These are phyloP conservation scores for Burhinus bistriatus DNA, from an alignment of 2,113 vertebrate species.

Conservation along the genomic window DNA sequence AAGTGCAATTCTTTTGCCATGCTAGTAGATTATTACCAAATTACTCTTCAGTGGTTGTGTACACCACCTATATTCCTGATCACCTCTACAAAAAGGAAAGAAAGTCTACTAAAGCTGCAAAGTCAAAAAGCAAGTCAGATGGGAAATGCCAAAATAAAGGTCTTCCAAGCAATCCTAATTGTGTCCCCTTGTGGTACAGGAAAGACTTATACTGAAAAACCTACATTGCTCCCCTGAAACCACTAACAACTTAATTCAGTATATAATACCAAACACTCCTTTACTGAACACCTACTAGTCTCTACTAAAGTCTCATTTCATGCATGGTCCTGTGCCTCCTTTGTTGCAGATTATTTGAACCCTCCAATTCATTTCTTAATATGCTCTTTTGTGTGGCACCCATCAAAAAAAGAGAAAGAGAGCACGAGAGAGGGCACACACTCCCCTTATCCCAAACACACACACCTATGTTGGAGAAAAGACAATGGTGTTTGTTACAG, in stretches of 20 bases:
- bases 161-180: neutral
- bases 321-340: neutral
- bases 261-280: neutral
- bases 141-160: neutral
- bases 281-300: neutral
- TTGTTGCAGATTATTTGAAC: neutral
- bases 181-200: neutral
- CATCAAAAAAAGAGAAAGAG: neutral
- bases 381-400: neutral
- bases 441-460: neutral
- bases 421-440: neutral
- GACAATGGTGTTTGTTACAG: fast-evolving
- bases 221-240: neutral
- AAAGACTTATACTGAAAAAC: neutral
- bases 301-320: neutral
- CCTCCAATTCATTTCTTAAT: neutral
- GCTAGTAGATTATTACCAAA: neutral
- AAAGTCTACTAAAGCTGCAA: neutral
- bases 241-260: neutral
- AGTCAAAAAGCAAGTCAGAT: neutral
- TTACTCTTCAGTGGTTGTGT: too few species aligned
- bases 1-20: neutral
- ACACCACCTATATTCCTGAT: neutral
- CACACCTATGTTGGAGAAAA: neutral
- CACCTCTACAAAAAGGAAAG: neutral